phyloP scores from a whole-genome alignment of 2,888 invertebrate genomes.

The Cryptophagus acutangulus region DNA sequence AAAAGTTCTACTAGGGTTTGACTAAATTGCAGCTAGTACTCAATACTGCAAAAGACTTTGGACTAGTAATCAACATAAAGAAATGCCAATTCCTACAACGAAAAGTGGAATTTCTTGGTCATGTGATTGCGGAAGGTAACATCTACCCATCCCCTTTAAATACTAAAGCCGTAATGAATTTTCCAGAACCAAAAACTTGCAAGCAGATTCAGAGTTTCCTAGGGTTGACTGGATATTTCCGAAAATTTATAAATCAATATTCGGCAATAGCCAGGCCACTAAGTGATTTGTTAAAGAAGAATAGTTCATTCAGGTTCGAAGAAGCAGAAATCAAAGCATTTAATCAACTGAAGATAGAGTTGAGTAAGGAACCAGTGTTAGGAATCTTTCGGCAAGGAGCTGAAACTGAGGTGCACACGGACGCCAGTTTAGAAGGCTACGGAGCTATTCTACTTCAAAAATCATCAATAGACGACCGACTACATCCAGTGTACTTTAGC shows the following conservation, averaged over 20 bases:
- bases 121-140: conserved; percentile 23
- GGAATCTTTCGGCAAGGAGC: conserved; percentile 18
- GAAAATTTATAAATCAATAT: conserved; percentile 37
- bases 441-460: conserved; percentile 22
- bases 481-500: conserved; percentile 28
- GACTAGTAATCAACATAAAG: conserved; percentile 34
- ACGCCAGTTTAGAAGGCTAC: conserved; percentile 22
- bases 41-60: conserved; percentile 17
- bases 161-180: conserved; percentile 24
- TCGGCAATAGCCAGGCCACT: conserved; percentile 35
- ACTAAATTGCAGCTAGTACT: too few relatives aligned
- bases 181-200: conserved; percentile 28
- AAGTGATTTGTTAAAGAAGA: conserved; percentile 30
- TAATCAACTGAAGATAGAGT: conserved; percentile 15
- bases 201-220: conserved; percentile 36
- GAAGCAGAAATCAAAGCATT: conserved; percentile 17
- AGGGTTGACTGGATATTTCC: conserved; percentile 37
- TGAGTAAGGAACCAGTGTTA: conserved; percentile 20
- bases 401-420: conserved; percentile 22
- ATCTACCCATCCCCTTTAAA: conserved; percentile 25
- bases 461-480: conserved; percentile 16
- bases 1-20: too few relatives aligned
- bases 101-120: conserved; percentile 23
- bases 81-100: conserved; percentile 40
- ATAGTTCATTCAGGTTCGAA: conserved; percentile 19